Evolutionary conservation across 2,888 invertebrate genomes (phyloP).

Genomic region (Harpalus rufipes): DNA sequence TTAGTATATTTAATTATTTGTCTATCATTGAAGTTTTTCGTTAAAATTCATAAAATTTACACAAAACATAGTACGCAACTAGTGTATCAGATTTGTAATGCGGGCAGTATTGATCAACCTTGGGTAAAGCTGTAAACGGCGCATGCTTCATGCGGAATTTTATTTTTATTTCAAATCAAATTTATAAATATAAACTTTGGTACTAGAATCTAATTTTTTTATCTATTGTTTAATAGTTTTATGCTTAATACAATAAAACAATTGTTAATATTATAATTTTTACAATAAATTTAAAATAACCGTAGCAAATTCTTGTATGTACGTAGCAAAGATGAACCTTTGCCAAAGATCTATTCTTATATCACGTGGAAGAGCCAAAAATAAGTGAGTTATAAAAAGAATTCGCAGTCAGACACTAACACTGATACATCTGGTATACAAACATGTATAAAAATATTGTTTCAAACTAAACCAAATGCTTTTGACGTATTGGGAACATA

Average conservation of each 20-base stretch:
- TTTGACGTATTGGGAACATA: slow-evolving; percentile 42
- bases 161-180: neutral
- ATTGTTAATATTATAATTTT: neutral
- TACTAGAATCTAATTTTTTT: too few relatives aligned
- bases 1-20: neutral
- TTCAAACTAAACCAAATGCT: slow-evolving; percentile 39
- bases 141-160: neutral
- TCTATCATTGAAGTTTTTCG: neutral
- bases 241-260: too few relatives aligned
- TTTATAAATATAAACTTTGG: neutral
- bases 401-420: slow-evolving; percentile 54
- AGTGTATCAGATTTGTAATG: neutral
- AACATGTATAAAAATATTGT: slow-evolving; percentile 54
- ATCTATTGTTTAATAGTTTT: too few relatives aligned
- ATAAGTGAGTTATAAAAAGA: slow-evolving; percentile 56
- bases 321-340: neutral
- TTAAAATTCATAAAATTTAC: neutral
- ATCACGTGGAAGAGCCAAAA: slow-evolving; percentile 54
- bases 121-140: neutral
- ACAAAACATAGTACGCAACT: neutral
- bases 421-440: slow-evolving; percentile 26
- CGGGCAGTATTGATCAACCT: slow-evolving; percentile 19
- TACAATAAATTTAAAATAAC: neutral
- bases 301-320: neutral
- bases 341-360: slow-evolving; percentile 59